A percentile compares a stretch with the other conserved stretches of the same genome.
These are phyloP conservation scores for Lepidurus couesii DNA, from an alignment of 1,140 invertebrate genomes.

Conservation along the genomic window DNA sequence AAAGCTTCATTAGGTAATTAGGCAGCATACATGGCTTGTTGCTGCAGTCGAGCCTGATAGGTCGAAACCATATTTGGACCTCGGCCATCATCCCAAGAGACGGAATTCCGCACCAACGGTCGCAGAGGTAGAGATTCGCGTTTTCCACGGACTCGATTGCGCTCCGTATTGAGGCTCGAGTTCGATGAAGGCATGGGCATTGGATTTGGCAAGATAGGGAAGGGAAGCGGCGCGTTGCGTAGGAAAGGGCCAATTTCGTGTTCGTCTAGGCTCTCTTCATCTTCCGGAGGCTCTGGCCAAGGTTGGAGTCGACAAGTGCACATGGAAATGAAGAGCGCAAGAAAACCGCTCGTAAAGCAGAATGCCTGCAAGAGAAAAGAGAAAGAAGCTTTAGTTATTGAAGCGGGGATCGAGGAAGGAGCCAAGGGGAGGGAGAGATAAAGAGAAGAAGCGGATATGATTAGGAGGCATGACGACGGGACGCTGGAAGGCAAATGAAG, in stretches of 20 bases:
- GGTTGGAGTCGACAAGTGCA: constrained; percentile 12
- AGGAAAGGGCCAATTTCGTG: not conserved
- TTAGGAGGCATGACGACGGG: not conserved
- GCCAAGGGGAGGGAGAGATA: not conserved
- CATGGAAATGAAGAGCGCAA: constrained; percentile 3
- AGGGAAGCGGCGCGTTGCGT: not conserved
- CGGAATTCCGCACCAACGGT: constrained; percentile 32
- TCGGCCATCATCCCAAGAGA: constrained; percentile 32
- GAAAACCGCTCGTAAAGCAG: constrained; percentile 5
- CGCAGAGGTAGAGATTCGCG: constrained; percentile 30
- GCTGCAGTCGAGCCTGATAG: constrained; percentile 26
- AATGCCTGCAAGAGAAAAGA: not conserved
- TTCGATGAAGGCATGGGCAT: constrained; percentile 14
- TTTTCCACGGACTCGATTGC: constrained; percentile 23
- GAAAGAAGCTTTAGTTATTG: not conserved
- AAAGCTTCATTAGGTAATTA: constrained; percentile 27
- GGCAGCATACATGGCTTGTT: constrained; percentile 25
- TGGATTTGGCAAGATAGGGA: constrained; percentile 18
- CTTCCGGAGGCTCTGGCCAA: constrained; percentile 11
- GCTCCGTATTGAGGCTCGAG: constrained; percentile 30
- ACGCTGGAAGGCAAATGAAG: not conserved
- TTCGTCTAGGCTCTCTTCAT: constrained; percentile 6
- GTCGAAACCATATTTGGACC: constrained; percentile 27
- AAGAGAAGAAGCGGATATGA: not conserved
- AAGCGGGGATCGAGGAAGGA: not conserved